These are phyloP conservation scores for Cydia amplana DNA, from an alignment of 1,140 invertebrate genomes.

Conservation along the genomic window DNA sequence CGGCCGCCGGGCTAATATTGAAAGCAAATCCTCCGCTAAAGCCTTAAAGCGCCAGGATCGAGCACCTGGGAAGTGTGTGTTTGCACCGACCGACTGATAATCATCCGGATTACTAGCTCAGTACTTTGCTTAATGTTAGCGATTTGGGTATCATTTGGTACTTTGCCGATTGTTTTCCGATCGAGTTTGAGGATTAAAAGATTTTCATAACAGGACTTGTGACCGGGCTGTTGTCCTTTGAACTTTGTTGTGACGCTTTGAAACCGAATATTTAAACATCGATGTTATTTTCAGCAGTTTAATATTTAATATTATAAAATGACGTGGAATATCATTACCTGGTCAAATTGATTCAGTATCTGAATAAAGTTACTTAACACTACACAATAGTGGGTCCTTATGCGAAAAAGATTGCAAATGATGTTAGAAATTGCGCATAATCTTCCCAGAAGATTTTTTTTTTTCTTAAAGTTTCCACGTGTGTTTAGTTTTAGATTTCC, in stretches of 20 bases:
- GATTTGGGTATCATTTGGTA: conserved; percentile 70
- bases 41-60: conserved; percentile 79
- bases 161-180: conserved; percentile 51
- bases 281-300: neutral
- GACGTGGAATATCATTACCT: neutral
- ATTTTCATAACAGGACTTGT: conserved; percentile 22
- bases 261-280: neutral
- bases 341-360: too few species aligned
- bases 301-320: neutral
- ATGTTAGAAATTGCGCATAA: too few species aligned
- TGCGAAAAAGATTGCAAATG: too few species aligned
- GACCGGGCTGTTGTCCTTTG: conserved; percentile 16
- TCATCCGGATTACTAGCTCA: conserved; percentile 77
- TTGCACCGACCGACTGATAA: conserved; percentile 64
- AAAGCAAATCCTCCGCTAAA: conserved; percentile 81
- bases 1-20: conserved; percentile 79
- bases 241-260: neutral
- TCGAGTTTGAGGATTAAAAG: conserved; percentile 33
- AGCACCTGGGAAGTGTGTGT: conserved; percentile 78
- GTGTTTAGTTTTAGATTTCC: too few species aligned
- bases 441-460: too few species aligned
- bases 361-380: too few species aligned
- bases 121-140: conserved; percentile 72
- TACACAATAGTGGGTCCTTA: too few species aligned
- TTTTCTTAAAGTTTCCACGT: too few species aligned